Base-by-base conservation (phyloP, 64 coral and sea anemone genomes). In the Stichodactyla helianthus region DNA sequence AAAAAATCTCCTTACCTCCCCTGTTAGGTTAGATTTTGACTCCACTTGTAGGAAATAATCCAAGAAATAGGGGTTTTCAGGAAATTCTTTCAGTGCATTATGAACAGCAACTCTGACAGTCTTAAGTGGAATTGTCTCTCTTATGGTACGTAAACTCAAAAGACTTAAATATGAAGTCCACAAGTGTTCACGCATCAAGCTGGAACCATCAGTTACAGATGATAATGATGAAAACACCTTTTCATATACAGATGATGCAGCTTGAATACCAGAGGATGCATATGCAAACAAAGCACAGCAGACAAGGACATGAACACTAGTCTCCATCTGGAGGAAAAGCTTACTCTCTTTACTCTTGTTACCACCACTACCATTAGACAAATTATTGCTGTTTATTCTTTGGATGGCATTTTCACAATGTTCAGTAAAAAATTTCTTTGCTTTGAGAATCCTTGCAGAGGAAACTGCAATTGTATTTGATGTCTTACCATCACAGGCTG, bases 1-100 rank as follows among this genome's bases (percentile, higher is more conserved):
- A 92, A 98, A 92, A 51, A 83, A 92, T 85, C 95, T 89, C 23
- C 95, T 91, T 14, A 94, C 79, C 35, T 89, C 86, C 25, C 84
- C 84, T 51, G 89, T 88, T 35, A 94, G 77, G 88, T 89, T 89
- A 20, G 95, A 98, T 84, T 87, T 98, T 44, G 87, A 87, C 79
- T 98, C 95, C 19, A 87, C 76, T 77, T 87, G 71, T 53, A 94
- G 63, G 57, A 92, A 94, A 19, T 91, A 92, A 7, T 77, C 84
- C 31, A 98, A 79, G 25, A 98, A 98, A 53, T 90, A 84, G 51
- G 95, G 83, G 54, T 94, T 98, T 50, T 94, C 87, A 2, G 93
- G 95, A 84, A 85, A 98, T 27, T 77, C 83, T 4, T 78, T 23
- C n/a, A 99, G 56, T 28, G 88, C 90, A 60, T 23, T 86, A 15